A percentile compares a stretch with the other conserved stretches of the same genome.
phyloP scores from a whole-genome alignment of 64 coral and sea anemone genomes.

The Dendrophyllia cribrosa region DNA sequence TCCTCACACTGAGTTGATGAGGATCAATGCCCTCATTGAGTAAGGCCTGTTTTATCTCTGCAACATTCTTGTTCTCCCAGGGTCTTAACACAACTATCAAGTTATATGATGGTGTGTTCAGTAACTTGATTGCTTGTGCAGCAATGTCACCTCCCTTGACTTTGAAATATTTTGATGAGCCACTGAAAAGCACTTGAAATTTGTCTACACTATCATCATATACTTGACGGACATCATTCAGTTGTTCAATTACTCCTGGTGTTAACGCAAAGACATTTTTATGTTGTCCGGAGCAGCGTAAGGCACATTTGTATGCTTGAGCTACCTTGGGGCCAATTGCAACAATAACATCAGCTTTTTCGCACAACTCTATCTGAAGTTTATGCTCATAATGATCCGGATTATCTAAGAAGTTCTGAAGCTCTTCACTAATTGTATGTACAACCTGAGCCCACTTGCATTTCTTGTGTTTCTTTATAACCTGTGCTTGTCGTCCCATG shows the following conservation, averaged over 20 bases:
- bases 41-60: not conserved
- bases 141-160: slow-evolving; percentile 44
- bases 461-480: slow-evolving; percentile 1
- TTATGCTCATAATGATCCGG: not conserved
- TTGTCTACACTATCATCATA: not conserved
- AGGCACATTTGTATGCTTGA: not conserved
- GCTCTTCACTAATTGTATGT: not conserved
- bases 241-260: slow-evolving; percentile 30
- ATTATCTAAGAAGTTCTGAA: not conserved
- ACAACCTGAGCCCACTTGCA: slow-evolving; percentile 45
- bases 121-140: slow-evolving; percentile 1
- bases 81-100: slow-evolving; percentile 5
- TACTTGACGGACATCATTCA: not conserved
- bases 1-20: not conserved
- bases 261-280: slow-evolving; percentile 2
- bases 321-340: slow-evolving; percentile 18
- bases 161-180: not conserved
- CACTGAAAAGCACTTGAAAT: slow-evolving; percentile 11
- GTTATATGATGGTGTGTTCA: slow-evolving; percentile 2
- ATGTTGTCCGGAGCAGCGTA: not conserved
- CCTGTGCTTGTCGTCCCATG: slow-evolving; percentile 12
- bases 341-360: slow-evolving; percentile 20
- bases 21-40: not conserved
- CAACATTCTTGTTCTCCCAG: not conserved
- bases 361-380: not conserved